Evolutionary conservation across 1,140 invertebrate species (phyloP).

Genomic region (Hormaphis cornu): DNA sequence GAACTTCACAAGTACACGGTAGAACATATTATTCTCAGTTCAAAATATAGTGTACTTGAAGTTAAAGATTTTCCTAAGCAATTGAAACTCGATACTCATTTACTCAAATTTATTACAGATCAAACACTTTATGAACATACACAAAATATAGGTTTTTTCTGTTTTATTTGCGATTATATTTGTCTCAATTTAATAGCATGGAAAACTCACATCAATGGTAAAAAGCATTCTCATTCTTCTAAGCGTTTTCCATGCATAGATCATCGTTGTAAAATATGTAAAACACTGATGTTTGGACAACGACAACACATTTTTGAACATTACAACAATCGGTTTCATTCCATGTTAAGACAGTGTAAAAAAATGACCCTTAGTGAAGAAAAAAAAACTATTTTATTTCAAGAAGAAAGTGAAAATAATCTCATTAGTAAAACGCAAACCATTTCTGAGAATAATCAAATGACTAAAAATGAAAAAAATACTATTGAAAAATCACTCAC

Average conservation of each 20-base stretch:
- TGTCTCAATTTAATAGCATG: not conserved
- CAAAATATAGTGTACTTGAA: not conserved
- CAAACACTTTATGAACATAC: slow-evolving; percentile 5
- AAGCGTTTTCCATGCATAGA: not conserved
- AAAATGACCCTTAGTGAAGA: not conserved
- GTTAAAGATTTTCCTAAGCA: not conserved
- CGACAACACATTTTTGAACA: slow-evolving; percentile 3
- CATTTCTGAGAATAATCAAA: not conserved
- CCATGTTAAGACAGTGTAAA: slow-evolving; percentile 1
- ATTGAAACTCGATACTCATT: not conserved
- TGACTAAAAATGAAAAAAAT: not conserved
- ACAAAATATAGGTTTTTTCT: slow-evolving; percentile 5
- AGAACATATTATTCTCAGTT: slow-evolving; percentile 12
- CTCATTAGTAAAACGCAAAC: not conserved
- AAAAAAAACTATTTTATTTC: not conserved
- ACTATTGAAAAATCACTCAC: not conserved
- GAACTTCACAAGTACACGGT: not conserved
- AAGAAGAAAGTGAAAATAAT: not conserved
- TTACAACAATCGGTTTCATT: slow-evolving; percentile 11
- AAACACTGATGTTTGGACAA: slow-evolving; percentile 14
- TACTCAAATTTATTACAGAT: slow-evolving; percentile 1
- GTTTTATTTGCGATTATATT: slow-evolving; percentile 16
- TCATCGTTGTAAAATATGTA: slow-evolving; percentile 22
- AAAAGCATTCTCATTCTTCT: not conserved
- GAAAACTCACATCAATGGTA: slow-evolving; percentile 6